Evolutionary conservation across 2,888 invertebrate species (phyloP), one percentile per base, ranked within the genome.

Genomic region (Synanthedon formicaeformis): DNA sequence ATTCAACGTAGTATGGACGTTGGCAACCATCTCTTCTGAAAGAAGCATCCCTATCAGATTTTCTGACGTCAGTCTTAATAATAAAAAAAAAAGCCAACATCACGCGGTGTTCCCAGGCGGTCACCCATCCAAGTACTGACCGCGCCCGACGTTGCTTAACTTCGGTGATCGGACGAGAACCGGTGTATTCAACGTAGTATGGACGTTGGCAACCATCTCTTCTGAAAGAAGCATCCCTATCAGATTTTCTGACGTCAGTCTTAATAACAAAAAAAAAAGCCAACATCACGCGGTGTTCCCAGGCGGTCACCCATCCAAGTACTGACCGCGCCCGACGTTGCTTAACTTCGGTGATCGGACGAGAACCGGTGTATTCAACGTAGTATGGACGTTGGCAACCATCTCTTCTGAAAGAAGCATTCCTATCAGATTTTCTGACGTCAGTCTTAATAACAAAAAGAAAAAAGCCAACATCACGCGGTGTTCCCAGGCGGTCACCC

Each of bases 161-260:
- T 75, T 72, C 72, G 72, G 73, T 73, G 73, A 74, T 74, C 74
- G 72, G 73, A 72, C 73, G 73, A 75, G 70, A 73, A 73, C 72
- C 71, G 71, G 72, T 75, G 69, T 69, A 53, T 73, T 73, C 73
- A 75, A 73, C 71, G 65, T 71, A 23, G 18, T 18, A 18, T 18
- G 18, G 18, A 18, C 18, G 18, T 18, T 18, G 18, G 18, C 18
- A 18, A 18, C 3, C 3, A 3, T 3, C 3, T 18, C 3, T 18
- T 18, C 2, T 3, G 3, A 18, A 18, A 18, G 0, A 18, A 18
- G 18, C 18, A 18, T n/a, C n/a, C n/a, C n/a, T n/a, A n/a, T n/a
- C n/a, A n/a, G n/a, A n/a, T n/a, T n/a, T n/a, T n/a, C n/a, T n/a
- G n/a, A n/a, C n/a, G n/a, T n/a, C n/a, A n/a, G n/a, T n/a, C n/a